Base-by-base conservation (phyloP, 2,113 vertebrate genomes). In the Myotis lucifugus region DNA sequence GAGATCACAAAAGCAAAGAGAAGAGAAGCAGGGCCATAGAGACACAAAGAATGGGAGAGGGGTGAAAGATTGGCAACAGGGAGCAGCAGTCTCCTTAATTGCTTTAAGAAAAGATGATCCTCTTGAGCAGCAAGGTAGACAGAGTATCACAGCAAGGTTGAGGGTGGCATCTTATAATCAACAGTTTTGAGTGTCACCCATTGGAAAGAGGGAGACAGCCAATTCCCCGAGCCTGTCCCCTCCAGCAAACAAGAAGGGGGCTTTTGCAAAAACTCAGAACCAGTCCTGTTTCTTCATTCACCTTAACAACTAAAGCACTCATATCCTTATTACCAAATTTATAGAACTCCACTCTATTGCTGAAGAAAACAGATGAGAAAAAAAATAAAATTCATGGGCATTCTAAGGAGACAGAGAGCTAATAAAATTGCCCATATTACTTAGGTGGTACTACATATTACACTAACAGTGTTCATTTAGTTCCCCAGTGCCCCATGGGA, bases 401-500 rank as follows among this genome's bases (percentile, higher is more conserved):
- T 66, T 25, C 19, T 83, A 70, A 64, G 40, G 19, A 8, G 79
- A 86, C 72, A 86, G n/a, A 40, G 0, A 85, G 42, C 34, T 92
- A 93, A 91, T 79, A 70, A 93, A 97, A 95, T 9, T 7, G 32
- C n/a, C 90, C 83, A 14, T 2, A 42, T 37, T 70, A 91, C 15
- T 88, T 56, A 40, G 73, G 64, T 90, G 88, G 83, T 46, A 69
- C 27, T 85, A 52, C 74, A 87, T 92, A 67, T 85, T 93, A 92
- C 18, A 87, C 86, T 85, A 81, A 91, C 77, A 64, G 81, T 46
- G 6, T 66, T 97, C 18, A 0, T 85, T 97, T 87, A 82, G 72
- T 84, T 95, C 29, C 72, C 46, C 14, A 93, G n/a, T 94, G 92
- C 97, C 97, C 97, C 92, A 95, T 83, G 96, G 76, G 78, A 66